Base-by-base conservation (phyloP, 2,797 vertebrate genomes). In the Garrulus glandarius region DNA sequence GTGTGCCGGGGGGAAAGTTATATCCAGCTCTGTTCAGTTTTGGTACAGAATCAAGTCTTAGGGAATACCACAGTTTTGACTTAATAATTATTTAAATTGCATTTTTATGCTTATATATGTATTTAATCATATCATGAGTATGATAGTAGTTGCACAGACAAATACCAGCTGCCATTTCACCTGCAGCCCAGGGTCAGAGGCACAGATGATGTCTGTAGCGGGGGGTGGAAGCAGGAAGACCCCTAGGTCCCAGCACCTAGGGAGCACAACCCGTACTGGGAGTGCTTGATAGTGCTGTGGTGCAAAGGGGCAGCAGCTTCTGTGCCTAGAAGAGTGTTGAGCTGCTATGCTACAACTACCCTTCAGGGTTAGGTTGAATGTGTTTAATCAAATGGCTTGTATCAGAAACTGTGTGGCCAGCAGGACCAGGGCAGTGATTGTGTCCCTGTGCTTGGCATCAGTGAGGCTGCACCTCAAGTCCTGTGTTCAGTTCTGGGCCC, bases 11-110 rank as follows among this genome's bases (percentile, higher is more conserved):
- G 52, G 43, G 29, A 78, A 84, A 79, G 57, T 22, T 64, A 12
- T 55, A 79, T 84, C 81, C 70, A 84, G 57, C 79, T 94, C 53
- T 93, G 15, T 69, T 89, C 36, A 67, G 39, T 82, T 94, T 76
- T 93, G 52, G 24, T 92, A 86, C 59, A 89, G 50, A 93, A 86
- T 78, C 63, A 86, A 53, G 93, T 92, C 47, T 76, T 78, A 70
- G 60, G 44, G 88, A 93, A 72, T 87, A 70, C 17, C 32, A n/a
- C 47, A 75, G 19, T 93, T 92, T 74, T 93, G 59, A 84, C 92
- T 95, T 95, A 79, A 52, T 96, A 59, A 89, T 92, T 55, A 65
- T 57, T 86, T 96, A 49, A 85, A 0, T 59, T 82, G 65, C n/a
- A 70, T 87, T 93, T 81, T 74, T 49, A 39, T 69, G 16, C 24